Evolutionary conservation across 2,113 vertebrate genomes (phyloP), one percentile per base, ranked within the genome.

Genomic region (Australoheros scitulus): DNA sequence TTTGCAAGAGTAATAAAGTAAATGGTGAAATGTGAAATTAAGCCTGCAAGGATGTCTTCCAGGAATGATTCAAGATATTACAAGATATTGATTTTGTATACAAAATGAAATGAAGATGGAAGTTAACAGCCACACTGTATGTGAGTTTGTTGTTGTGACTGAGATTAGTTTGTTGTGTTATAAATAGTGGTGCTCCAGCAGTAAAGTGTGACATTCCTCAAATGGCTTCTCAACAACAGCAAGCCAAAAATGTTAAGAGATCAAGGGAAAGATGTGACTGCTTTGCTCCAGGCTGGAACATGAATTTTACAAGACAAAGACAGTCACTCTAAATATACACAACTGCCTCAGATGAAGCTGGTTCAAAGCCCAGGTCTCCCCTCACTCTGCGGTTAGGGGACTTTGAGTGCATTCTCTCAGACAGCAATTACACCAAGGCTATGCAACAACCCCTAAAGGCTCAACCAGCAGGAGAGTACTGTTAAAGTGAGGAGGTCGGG

Each of bases 291-390:
- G 60, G 26, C 59, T 75, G 5, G 1, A 61, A 47, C 26, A 24
- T 47, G 17, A 11, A 77, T 80, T 87, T 74, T 61, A 84, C 57
- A 84, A 82, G 65, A 72, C 68, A 26, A 55, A 38, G 20, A 41
- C 76, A 81, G 65, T 57, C 5, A 38, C n/a, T 61, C 11, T 63
- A 64, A 86, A 80, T 43, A 60, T 55, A 57, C 11, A 80, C n/a
- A 60, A 20, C 75, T n/a, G 59, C 60, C 52, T 58, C 58, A 79
- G 56, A 84, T 29, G 50, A 20, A 81, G 36, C 58, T 22, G 55
- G 68, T 72, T 55, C 68, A 72, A 72, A 72, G 72, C 58, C 4
- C 59, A 41, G 17, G 36, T 78, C 36, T 80, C 18, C 3, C 50
- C 24, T 24, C 26, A 20, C 8, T 4, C 58, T 59, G 56, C 5